phyloP scores from a whole-genome alignment of 1,140 invertebrate genomes.

The Chlorops oryzae region DNA sequence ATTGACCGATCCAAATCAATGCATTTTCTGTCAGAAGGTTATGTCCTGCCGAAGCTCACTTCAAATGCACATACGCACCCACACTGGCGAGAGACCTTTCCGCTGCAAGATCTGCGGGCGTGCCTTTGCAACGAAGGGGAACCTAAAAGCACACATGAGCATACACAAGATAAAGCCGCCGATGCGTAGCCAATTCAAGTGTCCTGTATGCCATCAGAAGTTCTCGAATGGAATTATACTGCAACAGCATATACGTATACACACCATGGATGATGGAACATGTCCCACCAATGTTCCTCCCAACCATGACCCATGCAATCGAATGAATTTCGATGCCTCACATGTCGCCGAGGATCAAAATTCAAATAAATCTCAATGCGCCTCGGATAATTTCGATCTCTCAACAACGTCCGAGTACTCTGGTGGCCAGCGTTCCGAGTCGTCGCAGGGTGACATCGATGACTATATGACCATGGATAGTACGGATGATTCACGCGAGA shows the following conservation, averaged over 20 bases:
- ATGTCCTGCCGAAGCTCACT: slow-evolving; percentile 96
- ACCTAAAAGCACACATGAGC: slow-evolving; percentile 98
- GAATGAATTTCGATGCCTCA: slow-evolving; percentile 4
- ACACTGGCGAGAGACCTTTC: slow-evolving; percentile 83
- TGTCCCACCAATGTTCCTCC: slow-evolving; percentile 10
- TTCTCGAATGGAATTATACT: slow-evolving; percentile 93
- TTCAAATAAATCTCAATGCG: slow-evolving; percentile 39
- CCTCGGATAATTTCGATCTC: slow-evolving; percentile 42
- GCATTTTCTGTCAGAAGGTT: slow-evolving; percentile 94
- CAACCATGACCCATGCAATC: background rate
- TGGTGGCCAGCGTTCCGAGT: slow-evolving; percentile 39
- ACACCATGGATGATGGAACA: slow-evolving; percentile 67
- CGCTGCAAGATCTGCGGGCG: slow-evolving; percentile 93
- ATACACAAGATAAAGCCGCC: slow-evolving; percentile 93
- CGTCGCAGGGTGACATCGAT: slow-evolving; percentile 43
- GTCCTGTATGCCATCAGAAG: slow-evolving; percentile 97
- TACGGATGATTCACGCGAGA: slow-evolving; percentile 40
- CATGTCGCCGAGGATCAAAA: slow-evolving; percentile 32
- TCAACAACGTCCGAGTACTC: slow-evolving; percentile 43
- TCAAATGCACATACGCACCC: slow-evolving; percentile 97
- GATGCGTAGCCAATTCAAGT: slow-evolving; percentile 87
- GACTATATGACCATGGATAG: slow-evolving; percentile 47
- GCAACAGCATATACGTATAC: slow-evolving; percentile 90
- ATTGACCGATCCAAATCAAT: slow-evolving; percentile 93
- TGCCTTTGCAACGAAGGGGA: slow-evolving; percentile 96